Evolutionary conservation across 1,140 invertebrate species (phyloP), one percentile per base, ranked within the genome.

Genomic region (Palaemon carinicauda): DNA sequence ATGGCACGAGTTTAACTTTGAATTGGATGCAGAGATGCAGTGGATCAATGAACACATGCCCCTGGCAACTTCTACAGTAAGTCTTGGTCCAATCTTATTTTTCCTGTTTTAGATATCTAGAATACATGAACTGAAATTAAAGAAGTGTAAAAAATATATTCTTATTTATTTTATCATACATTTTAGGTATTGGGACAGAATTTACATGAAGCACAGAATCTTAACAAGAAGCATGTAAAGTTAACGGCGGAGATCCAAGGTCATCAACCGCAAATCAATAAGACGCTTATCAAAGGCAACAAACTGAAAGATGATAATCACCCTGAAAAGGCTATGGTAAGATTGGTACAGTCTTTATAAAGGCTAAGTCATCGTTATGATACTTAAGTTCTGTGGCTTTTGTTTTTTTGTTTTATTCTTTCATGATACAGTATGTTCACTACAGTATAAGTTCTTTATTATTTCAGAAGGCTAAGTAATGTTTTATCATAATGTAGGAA

Each of bases 201-300:
- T 92, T 92, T 99, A 51, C 95, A 98, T 90, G 97, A 98, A 91
- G 97, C 97, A 0, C 97, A 98, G 90, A 96, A 95, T 17, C 93
- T 98, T 15, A 94, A 96, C 89, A 99, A 99, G 92, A 98, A 98
- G 92, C 97, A 99, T 91, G 96, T 95, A 90, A 98, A 98, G 92
- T 92, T 98, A 31, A 95, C 96, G 90, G 95, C 95, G 1, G 97
- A 98, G 92, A 95, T 98, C 86, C 91, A 92, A 15, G 96, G 96
- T 0, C 88, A 88, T 65, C 93, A 95, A 90, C 95, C 95, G 17
- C 94, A 95, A 91, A 96, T 98, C 82, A 95, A 96, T 80, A 95
- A 96, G 89, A 95, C 95, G 27, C 90, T 98, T n/a, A 83, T 69
- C 78, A 87, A 82, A 54, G 87, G 89, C 17, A 65, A 65, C 10